These are phyloP conservation scores for Chrysochloris asiatica DNA, from an alignment of 2,113 vertebrate species.

Conservation along the genomic window DNA sequence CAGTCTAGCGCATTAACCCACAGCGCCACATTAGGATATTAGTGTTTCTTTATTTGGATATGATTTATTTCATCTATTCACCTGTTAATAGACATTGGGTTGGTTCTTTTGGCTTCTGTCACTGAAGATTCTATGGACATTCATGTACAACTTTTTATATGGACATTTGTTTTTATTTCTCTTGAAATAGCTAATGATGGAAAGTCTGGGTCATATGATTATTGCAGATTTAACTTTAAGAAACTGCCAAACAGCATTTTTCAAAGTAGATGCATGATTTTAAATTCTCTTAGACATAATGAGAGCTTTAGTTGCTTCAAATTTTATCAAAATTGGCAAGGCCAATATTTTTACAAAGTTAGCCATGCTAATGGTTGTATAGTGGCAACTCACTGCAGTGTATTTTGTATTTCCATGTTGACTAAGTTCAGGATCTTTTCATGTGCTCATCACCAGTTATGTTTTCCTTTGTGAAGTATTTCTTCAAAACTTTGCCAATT, in stretches of 20 bases:
- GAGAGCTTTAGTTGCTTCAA: not conserved
- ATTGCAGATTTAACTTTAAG: not conserved
- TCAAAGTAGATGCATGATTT: not conserved
- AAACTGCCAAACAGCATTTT: not conserved
- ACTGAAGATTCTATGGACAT: not conserved
- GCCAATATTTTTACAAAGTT: not conserved
- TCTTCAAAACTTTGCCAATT: not conserved
- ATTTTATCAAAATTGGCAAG: not conserved
- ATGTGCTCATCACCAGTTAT: not conserved
- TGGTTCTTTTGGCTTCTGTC: not conserved
- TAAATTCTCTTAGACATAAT: not conserved
- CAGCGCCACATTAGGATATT: no score
- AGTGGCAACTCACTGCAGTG: not conserved
- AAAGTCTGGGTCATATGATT: not conserved
- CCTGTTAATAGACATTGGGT: not conserved
- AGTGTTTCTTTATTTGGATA: not conserved
- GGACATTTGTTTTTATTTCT: not conserved
- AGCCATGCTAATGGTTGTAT: not conserved
- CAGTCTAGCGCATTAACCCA: no score
- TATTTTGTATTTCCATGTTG: not conserved
- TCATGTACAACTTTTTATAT: not conserved
- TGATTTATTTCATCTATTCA: not conserved
- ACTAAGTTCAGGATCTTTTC: not conserved
- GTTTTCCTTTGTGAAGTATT: not conserved
- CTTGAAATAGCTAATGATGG: not conserved